These are phyloP conservation scores for Drosophila maculinotata DNA, from an alignment of 2,888 invertebrate genomes.

Conservation along the genomic window DNA sequence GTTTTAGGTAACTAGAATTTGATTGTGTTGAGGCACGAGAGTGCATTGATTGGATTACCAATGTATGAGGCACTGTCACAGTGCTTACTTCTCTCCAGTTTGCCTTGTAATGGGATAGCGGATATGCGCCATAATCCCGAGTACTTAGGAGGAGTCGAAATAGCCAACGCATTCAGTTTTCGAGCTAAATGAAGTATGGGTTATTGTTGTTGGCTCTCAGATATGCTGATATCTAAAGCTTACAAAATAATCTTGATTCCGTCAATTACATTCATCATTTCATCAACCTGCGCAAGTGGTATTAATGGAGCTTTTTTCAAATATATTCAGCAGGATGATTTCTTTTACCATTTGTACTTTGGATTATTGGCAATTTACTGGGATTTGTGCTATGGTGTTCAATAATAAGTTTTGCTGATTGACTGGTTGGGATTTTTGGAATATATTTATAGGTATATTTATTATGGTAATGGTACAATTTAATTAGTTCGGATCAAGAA, in stretches of 20 bases:
- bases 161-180: slow-evolving; percentile 20
- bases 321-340: not conserved
- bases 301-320: not conserved
- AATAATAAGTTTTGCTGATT: no score
- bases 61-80: slow-evolving; percentile 20
- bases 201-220: slow-evolving; percentile 12
- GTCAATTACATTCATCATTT: slow-evolving; percentile 32
- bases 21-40: slow-evolving; percentile 71
- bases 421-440: no score
- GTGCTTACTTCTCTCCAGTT: slow-evolving; percentile 2
- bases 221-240: slow-evolving; percentile 25
- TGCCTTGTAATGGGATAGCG: slow-evolving; percentile 24
- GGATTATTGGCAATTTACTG: not conserved
- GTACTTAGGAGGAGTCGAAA: slow-evolving; percentile 25
- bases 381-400: no score
- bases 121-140: slow-evolving; percentile 30
- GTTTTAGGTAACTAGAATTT: slow-evolving; percentile 70
- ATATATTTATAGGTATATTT: no score
- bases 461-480: no score
- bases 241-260: slow-evolving; percentile 34
- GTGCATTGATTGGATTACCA: slow-evolving; percentile 73
- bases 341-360: not conserved
- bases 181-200: no score
- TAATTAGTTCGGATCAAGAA: no score
- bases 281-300: slow-evolving; percentile 9